Evolutionary conservation across 2,888 invertebrate genomes (phyloP).

Genomic region (Agrenia bidenticulata): DNA sequence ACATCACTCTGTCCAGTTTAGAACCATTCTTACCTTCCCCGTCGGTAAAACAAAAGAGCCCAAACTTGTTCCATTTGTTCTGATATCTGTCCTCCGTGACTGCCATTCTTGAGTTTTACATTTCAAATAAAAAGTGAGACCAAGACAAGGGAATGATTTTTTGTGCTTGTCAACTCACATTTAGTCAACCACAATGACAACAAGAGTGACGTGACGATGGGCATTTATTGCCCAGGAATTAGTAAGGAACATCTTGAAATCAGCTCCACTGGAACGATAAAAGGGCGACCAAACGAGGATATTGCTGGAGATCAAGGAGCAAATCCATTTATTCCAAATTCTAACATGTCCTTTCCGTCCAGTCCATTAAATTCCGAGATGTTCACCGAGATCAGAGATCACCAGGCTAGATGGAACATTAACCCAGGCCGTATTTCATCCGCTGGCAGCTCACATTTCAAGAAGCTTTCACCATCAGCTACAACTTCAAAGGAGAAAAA

Average conservation of each 20-base stretch:
- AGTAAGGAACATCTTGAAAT: slow-evolving; percentile 1
- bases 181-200: slow-evolving; percentile 18
- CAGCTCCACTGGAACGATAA: slow-evolving; percentile 1
- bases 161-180: slow-evolving; percentile 18
- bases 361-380: slow-evolving; percentile 20
- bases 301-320: not conserved
- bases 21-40: not conserved
- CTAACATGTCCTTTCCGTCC: not conserved
- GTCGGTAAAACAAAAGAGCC: slow-evolving; percentile 12
- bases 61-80: slow-evolving; percentile 47
- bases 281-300: slow-evolving; percentile 12
- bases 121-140: slow-evolving; percentile 16
- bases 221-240: slow-evolving; percentile 17
- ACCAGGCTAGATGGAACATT: slow-evolving; percentile 6
- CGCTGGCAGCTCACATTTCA: slow-evolving; percentile 13
- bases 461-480: slow-evolving; percentile 16
- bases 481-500: no score
- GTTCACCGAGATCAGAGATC: slow-evolving; percentile 18
- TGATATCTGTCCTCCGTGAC: slow-evolving; percentile 37
- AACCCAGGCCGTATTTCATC: slow-evolving; percentile 14
- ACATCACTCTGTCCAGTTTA: slow-evolving; percentile 12
- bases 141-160: not conserved
- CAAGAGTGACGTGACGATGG: slow-evolving; percentile 21
- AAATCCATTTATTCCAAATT: slow-evolving; percentile 14
- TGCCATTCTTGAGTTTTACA: slow-evolving; percentile 9